phyloP scores from a whole-genome alignment of 2,888 invertebrate species.

The Phymatocera aterrima region DNA sequence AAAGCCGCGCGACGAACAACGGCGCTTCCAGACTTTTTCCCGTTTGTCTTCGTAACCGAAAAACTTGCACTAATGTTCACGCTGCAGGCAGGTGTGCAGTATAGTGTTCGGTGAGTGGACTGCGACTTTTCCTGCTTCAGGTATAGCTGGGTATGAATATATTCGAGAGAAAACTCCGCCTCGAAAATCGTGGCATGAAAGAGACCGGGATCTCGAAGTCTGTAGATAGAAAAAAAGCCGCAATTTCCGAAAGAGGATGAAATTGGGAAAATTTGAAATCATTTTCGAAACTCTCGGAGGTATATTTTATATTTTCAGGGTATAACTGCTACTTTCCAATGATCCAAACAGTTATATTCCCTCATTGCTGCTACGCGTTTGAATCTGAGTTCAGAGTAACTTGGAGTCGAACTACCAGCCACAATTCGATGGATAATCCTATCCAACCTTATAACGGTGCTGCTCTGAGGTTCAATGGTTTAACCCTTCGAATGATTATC shows the following conservation, averaged over 20 bases:
- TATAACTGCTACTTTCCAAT: conserved; percentile 28
- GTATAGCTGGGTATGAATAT: too few relatives aligned
- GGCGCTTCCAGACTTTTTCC: conserved; percentile 8
- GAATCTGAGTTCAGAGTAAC: background rate
- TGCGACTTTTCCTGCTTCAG: background rate
- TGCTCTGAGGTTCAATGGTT: conserved; percentile 13
- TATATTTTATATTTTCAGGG: background rate
- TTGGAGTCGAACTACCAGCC: background rate
- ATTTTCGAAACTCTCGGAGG: too few relatives aligned
- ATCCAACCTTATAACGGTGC: background rate
- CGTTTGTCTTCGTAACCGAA: background rate
- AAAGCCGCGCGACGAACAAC: conserved; percentile 52
- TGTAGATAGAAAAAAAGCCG: background rate
- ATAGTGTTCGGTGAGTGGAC: background rate
- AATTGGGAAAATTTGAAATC: background rate
- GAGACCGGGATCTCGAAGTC: background rate
- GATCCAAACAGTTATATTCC: background rate
- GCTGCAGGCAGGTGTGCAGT: background rate
- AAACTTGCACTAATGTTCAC: conserved; percentile 13
- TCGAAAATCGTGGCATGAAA: background rate
- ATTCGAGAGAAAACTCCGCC: background rate
- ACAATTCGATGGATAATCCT: conserved; percentile 15
- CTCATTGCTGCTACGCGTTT: background rate
- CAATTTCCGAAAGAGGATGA: background rate
- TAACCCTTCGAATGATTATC: conserved; percentile 1